phyloP scores from a whole-genome alignment of 2,888 invertebrate genomes.

The Calliphora vomitoria region DNA sequence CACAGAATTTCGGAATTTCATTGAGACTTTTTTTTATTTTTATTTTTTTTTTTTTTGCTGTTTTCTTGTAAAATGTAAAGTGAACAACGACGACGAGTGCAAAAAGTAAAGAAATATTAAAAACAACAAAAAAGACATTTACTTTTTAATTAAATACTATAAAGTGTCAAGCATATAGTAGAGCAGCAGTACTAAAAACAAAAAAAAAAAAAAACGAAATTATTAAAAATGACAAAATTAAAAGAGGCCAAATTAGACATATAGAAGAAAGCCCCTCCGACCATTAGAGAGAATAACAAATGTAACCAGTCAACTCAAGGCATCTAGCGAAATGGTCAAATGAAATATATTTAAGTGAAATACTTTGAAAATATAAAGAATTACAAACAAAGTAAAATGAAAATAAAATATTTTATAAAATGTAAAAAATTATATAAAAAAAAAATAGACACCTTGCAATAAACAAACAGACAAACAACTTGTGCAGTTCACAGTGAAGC shows the following conservation, averaged over 20 bases:
- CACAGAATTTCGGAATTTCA: not conserved
- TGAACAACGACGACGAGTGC: constrained; percentile 52
- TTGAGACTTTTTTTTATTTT: constrained; percentile 25
- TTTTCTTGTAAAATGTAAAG: constrained; percentile 41
- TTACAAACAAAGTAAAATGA: constrained; percentile 21
- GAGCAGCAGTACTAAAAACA: constrained; percentile 21
- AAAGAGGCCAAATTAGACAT: constrained; percentile 70
- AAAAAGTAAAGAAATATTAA: constrained; percentile 56
- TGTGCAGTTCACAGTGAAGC: not conserved
- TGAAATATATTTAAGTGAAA: constrained; percentile 39
- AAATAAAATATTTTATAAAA: not conserved
- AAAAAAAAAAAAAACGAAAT: constrained; percentile 35
- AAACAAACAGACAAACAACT: constrained; percentile 4
- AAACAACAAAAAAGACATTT: constrained; percentile 62
- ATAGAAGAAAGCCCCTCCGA: constrained; percentile 23
- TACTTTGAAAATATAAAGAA: constrained; percentile 49
- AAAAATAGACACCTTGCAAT: constrained; percentile 37
- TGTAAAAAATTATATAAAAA: not conserved
- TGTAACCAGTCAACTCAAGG: constrained; percentile 67
- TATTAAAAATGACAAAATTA: constrained; percentile 64
- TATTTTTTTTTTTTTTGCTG: too few species aligned
- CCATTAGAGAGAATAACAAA: constrained; percentile 66
- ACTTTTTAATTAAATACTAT: constrained; percentile 77
- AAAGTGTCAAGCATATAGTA: constrained; percentile 70
- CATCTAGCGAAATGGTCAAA: constrained; percentile 49